Conservation (phyloP, 2,888 invertebrate genomes). For the Esperia sulphurella region DNA sequence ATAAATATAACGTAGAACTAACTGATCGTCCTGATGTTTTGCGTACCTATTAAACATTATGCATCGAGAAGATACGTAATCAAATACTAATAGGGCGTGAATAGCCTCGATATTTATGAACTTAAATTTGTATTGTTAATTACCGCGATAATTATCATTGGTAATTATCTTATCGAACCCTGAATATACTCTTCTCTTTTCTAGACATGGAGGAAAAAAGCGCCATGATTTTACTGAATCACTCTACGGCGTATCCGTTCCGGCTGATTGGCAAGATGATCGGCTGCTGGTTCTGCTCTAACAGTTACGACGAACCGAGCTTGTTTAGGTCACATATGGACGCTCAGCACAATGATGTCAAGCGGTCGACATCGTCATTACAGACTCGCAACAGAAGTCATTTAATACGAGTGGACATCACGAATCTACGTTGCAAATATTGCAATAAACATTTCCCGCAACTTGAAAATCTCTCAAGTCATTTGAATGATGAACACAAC, state of each 20-base stretch:
- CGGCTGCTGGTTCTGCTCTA: neutral
- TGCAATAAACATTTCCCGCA: slow-evolving; percentile 8
- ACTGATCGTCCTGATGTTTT: too few relatives aligned
- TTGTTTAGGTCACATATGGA: neutral
- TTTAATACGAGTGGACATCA: slow-evolving; percentile 15
- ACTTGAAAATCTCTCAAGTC: slow-evolving; percentile 14
- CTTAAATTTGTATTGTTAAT: too few relatives aligned
- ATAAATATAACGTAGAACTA: too few relatives aligned
- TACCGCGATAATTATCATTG: too few relatives aligned
- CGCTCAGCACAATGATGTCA: neutral
- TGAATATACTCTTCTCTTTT: slow-evolving; percentile 16
- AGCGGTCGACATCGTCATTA: neutral
- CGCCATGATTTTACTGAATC: neutral
- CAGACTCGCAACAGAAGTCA: neutral
- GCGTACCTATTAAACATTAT: too few relatives aligned
- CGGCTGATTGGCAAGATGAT: neutral
- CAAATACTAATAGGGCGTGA: too few relatives aligned
- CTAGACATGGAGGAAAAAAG: slow-evolving; percentile 18
- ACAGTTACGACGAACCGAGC: neutral
- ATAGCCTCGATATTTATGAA: too few relatives aligned
- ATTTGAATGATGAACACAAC: slow-evolving; percentile 16
- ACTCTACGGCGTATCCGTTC: neutral
- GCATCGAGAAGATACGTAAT: too few relatives aligned
- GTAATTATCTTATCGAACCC: too few relatives aligned
- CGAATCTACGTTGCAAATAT: slow-evolving; percentile 13